Base-by-base conservation (phyloP, 1,140 invertebrate species). In the Oreohelix idahoensis region DNA sequence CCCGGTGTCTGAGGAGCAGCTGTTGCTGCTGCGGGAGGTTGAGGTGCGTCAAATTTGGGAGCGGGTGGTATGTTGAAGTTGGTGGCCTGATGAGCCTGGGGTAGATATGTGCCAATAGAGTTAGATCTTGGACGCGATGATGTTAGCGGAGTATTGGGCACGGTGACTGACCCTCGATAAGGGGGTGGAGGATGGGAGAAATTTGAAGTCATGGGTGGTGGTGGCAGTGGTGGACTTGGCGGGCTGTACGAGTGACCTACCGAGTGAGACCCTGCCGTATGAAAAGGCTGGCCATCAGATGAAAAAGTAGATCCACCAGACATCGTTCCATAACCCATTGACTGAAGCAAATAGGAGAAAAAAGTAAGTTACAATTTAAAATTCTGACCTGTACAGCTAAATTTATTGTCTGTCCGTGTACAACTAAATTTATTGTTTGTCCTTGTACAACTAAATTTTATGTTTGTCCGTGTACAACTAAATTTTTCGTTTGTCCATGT, bases 81-180 rank as follows among this genome's bases (percentile, higher is more conserved):
- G 53, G 84, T 71, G n/a, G 69, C 75, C 53, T 49, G 81, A 32
- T 78, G 42, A 36, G 79, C n/a, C 58, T 51, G 45, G 70, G 74
- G 81, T 32, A 70, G 76, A 76, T 73, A 76, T 38, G 81, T 77
- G 36, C 84, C 81, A 69, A 81, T 49, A 69, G 76, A 79, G 58
- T 79, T 79, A 5, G 78, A 79, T 29, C 78, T 17, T n/a, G 78
- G 78, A 17, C 78, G 51, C 11, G 35, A 36, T 26, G 39, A 38
- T 1, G 58, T 32, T 29, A 79, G 42, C 26, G 78, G 78, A 29
- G 78, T 66, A 26, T 69, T 79, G 32, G 78, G 78, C 23, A 45
- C 36, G 35, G 78, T 66, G 17, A 15, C 42, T 8, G 51, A 79
- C 20, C 53, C 78, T 77, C 75, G 45, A 23, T 0, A 8, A n/a